Evolutionary conservation across 2,113 vertebrate genomes (phyloP), one percentile per base, ranked within the genome.

Genomic region (Carlito syrichta): DNA sequence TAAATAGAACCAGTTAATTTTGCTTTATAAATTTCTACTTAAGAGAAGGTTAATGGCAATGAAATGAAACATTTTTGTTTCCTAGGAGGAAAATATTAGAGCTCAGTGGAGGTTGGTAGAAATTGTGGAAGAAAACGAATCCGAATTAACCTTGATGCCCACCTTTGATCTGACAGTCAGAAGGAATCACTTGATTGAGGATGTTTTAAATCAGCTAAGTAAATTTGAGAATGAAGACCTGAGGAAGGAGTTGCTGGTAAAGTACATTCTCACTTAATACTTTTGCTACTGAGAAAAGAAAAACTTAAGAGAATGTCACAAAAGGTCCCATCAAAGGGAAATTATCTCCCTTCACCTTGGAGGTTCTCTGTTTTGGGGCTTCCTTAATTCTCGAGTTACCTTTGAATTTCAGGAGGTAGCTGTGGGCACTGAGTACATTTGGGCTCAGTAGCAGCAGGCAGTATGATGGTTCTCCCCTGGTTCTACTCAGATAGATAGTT

Each of bases 111-210:
- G 4, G 6, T 71, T 92, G 60, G 5, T 1, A 22, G 79, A 35
- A 90, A 5, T 8, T 60, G 1, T 7, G 22, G 48, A 74, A 77
- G 30, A 50, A 22, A 71, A 40, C 84, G 83, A 3, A 1, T 68
- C 74, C 10, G 81, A 94, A 8, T 45, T 91, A 8, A 66, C 92
- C 45, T 58, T 86, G 2, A 0, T 38, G 48, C 76, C 96, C 35
- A 3, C 63, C 0, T 94, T 98, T 30, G 48, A 73, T 63, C 90
- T 99, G 22, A 52, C 0, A n/a, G 88, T 99, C 27, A 97, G 97
- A 92, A 98, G 98, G 54, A 90, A 43, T 12, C 91, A 97, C n/a
- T 95, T 99, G 60, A 7, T 98, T 54, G 98, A 98, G 68, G 98
- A 98, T 93, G 97, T 98, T 68, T 97, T 98, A 77, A 54, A 12